phyloP scores from a whole-genome alignment of 2,888 invertebrate species.

The Gymnoscelis rufifasciata region DNA sequence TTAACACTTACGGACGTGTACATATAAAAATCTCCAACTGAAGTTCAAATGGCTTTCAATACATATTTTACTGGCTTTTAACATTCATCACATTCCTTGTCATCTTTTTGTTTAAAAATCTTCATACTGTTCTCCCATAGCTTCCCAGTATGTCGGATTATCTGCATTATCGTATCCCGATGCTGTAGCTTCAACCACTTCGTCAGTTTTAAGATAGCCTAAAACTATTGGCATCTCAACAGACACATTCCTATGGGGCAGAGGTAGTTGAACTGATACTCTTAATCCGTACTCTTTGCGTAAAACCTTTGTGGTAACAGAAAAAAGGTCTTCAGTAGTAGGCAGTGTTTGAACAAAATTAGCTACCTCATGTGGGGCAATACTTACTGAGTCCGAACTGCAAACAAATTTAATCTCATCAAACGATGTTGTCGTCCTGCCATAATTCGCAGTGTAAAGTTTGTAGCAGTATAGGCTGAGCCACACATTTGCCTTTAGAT shows the following conservation, averaged over 20 bases:
- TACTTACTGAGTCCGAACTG: no score
- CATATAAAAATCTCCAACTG: no score
- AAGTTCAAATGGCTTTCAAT: no score
- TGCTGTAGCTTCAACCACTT: neutral
- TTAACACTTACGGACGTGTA: no score
- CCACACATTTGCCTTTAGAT: no score
- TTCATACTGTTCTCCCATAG: slow-evolving; percentile 22
- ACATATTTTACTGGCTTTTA: no score
- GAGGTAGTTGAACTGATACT: slow-evolving; percentile 16
- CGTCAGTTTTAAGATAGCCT: slow-evolving; percentile 7
- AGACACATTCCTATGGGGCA: slow-evolving; percentile 15
- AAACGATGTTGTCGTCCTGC: no score
- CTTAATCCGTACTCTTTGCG: slow-evolving; percentile 15
- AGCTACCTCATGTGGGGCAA: neutral
- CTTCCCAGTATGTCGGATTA: slow-evolving; percentile 32
- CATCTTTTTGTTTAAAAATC: neutral
- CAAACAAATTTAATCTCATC: no score
- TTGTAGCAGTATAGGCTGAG: no score
- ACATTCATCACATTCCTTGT: neutral
- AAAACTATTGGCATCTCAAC: slow-evolving; percentile 18
- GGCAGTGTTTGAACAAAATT: slow-evolving; percentile 10
- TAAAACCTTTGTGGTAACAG: slow-evolving; percentile 12
- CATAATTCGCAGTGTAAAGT: no score
- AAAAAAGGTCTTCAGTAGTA: slow-evolving; percentile 8
- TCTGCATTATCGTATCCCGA: neutral